Conservation (phyloP, 2,797 vertebrate species). For the Rousettus madagascariensis region DNA sequence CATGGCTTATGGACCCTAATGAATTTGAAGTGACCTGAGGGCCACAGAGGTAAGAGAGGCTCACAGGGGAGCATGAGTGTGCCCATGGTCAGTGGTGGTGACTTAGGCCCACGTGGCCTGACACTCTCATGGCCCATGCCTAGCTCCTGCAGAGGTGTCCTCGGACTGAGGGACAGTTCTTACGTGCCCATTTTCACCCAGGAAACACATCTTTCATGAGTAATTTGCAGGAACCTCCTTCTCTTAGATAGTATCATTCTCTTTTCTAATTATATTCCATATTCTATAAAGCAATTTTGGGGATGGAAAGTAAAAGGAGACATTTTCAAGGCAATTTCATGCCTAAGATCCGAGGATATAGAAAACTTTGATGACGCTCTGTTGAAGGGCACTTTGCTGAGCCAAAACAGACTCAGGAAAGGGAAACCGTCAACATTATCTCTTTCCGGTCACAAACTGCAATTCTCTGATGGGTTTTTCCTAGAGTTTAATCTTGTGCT, state of each 20-base stretch:
- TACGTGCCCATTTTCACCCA: rapidly evolving
- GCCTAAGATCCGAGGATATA: conserved; percentile 35
- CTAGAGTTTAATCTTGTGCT: conserved; percentile 69
- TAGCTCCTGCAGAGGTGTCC: not conserved
- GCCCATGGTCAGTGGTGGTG: rapidly evolving
- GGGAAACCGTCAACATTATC: conserved; percentile 49
- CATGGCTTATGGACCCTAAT: not conserved
- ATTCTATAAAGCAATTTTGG: conserved; percentile 1
- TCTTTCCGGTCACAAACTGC: conserved; percentile 61
- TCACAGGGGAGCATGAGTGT: not conserved
- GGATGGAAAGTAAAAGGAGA: not conserved
- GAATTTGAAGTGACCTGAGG: not conserved
- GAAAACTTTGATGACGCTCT: conserved; percentile 20
- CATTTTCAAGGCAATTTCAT: conserved; percentile 52
- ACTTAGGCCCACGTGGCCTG: not conserved
- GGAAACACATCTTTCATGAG: not conserved
- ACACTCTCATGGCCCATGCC: not conserved
- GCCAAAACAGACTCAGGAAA: conserved; percentile 4
- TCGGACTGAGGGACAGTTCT: not conserved
- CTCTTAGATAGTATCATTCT: not conserved
- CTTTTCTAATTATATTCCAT: not conserved
- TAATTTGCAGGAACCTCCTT: not conserved
- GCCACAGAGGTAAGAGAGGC: not conserved
- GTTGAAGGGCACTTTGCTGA: conserved; percentile 58
- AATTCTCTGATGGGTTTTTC: conserved; percentile 57